A percentile compares a stretch with the other conserved stretches of the same genome.
phyloP scores from a whole-genome alignment of 2,113 vertebrate genomes.

The Pollachius pollachius region DNA sequence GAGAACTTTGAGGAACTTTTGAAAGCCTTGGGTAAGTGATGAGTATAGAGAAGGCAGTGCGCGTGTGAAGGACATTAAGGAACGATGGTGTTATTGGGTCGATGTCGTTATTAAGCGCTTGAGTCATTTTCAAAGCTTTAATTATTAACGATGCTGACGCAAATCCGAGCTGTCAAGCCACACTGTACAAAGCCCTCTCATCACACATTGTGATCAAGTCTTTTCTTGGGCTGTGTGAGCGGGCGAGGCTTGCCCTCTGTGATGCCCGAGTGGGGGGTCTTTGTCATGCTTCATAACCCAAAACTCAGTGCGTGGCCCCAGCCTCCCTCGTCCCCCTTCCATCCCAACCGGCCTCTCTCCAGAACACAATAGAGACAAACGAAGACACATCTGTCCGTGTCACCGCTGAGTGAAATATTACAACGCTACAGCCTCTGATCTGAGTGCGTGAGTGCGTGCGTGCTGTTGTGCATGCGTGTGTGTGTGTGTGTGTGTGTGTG shows the following conservation, averaged over 20 bases:
- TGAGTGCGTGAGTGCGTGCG: conserved; percentile 13
- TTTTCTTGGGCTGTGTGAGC: conserved; percentile 28
- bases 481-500: conserved; percentile 8
- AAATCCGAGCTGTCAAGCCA: conserved; percentile 39
- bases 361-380: conserved; percentile 70
- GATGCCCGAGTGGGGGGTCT: conserved; percentile 50
- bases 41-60: neutral
- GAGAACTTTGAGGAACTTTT: conserved; percentile 93
- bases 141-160: neutral
- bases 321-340: conserved; percentile 32
- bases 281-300: conserved; percentile 61
- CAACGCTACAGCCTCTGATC: conserved; percentile 18
- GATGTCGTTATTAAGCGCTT: conserved; percentile 9
- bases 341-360: conserved; percentile 28
- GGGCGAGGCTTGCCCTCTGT: conserved; percentile 36
- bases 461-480: conserved; percentile 9
- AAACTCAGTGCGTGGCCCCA: conserved; percentile 53
- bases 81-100: neutral
- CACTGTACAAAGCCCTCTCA: conserved; percentile 27
- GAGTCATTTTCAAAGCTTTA: conserved; percentile 19
- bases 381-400: conserved; percentile 67
- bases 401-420: conserved; percentile 12
- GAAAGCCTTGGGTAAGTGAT: conserved; percentile 83
- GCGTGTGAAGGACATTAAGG: neutral
- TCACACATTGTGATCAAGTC: conserved; percentile 48